Base-by-base conservation (phyloP, 2,888 invertebrate genomes). In the Augiades crinisus region DNA sequence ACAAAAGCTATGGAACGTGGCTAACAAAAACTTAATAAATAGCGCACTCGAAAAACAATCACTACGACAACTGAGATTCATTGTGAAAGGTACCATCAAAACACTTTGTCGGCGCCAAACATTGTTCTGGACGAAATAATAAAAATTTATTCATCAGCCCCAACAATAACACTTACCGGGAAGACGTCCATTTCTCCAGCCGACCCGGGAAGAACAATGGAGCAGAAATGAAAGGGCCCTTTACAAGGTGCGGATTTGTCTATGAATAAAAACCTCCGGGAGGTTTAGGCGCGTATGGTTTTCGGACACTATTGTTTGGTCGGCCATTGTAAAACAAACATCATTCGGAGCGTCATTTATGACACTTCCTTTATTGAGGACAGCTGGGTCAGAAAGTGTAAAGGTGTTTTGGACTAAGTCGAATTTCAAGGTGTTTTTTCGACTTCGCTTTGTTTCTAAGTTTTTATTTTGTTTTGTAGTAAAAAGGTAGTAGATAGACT, bases 151-250 rank as follows among this genome's bases (percentile, higher is more conserved):
- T 80, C 74, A 75, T 76, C 71, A 73, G 64, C 62, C 71, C 71
- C 67, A 73, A 81, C 75, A 80, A 80, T 80, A 78, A 72, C 62
- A 71, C 63, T 77, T 78, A 76, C 77, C 70, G 59, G 65, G 79
- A 81, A 81, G 76, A 70, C 65, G 64, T 64, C 70, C 68, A 72
- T 76, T 78, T 75, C 71, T 70, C 71, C 68, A 72, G 59, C 71
- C 66, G 70, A 70, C 73, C 70, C 64, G 54, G 47, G 43, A 56
- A 67, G 75, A 75, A 81, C 80, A 84, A 73, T 67, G 64, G 68
- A 17, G 8, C 61, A 62, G 56, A 71, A 61, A 75, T 84, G 80
- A 21, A 60, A 60, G 62, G 60, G 58, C 50, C 59, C 69, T 72
- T 78, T 76, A 56, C 54, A 53, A 56, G 52, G 73, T 67, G 68